Percentiles rank a stretch among this genome's conserved stretches.
These are phyloP conservation scores for Mesitornis unicolor DNA, from an alignment of 2,113 vertebrate genomes.

Conservation along the genomic window DNA sequence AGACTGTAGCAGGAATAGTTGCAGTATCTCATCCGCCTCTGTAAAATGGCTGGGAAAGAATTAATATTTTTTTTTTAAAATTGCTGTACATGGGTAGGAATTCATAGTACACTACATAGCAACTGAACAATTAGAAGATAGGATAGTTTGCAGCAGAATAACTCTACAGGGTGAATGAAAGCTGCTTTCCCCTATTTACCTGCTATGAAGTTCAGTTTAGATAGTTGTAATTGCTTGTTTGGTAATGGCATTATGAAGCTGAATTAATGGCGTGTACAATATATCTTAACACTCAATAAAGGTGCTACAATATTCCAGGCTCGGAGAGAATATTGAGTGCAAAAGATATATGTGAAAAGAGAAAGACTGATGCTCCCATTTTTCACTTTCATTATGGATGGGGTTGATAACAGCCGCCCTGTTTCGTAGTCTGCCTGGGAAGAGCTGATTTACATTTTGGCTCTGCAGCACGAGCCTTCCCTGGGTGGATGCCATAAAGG, in stretches of 20 bases:
- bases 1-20: neutral
- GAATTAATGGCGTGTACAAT: neutral
- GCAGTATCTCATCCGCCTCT: neutral
- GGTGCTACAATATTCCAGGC: neutral
- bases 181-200: neutral
- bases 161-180: neutral
- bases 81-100: neutral
- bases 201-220: neutral
- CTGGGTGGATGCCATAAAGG: neutral
- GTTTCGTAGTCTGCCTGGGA: neutral
- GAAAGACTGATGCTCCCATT: neutral
- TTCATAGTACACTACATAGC: neutral
- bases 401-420: neutral
- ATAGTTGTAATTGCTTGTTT: neutral
- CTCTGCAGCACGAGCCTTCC: neutral
- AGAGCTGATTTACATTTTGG: slow-evolving; percentile 32
- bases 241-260: slow-evolving; percentile 16
- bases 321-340: neutral
- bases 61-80: neutral
- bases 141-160: neutral
- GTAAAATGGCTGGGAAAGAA: neutral
- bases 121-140: neutral
- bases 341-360: neutral
- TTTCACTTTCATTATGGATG: slow-evolving; percentile 4
- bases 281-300: neutral